Evolutionary conservation across 2,113 vertebrate genomes (phyloP), one percentile per base, ranked within the genome.

Genomic region (Osmerus eperlanus): DNA sequence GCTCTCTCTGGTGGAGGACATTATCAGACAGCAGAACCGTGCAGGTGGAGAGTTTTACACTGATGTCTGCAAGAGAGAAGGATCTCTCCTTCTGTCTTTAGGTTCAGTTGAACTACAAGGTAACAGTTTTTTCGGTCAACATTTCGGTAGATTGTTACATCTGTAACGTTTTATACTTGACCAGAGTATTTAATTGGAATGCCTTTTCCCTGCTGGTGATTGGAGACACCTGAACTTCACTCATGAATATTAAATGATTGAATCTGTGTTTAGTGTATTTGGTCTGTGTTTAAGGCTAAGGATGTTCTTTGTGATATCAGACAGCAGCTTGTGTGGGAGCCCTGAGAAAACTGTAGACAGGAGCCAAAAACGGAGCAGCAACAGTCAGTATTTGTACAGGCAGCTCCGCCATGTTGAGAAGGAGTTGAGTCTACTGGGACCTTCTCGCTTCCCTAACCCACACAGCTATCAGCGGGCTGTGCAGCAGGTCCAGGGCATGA

Each of bases 341-440:
- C 72, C 87, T 12, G 73, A 84, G 51, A 85, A 65, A 2, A 73
- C 53, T 28, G n/a, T 0, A 0, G 71, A 80, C 58, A 86, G 73
- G 3, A 78, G n/a, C 72, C 82, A 89, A 55, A 93, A 88, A 78
- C 75, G 85, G 61, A 88, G 65, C 0, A 79, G 84, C 73, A 93
- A 93, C 78, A 88, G 68, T 59, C 88, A 75, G 64, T 93, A 93
- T 85, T 88, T 98, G 68, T 91, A 93, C 81, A 23, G 73, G 51
- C 95, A 96, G 66, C 87, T 99, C 54, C 93, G 94, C 73, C 92
- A 83, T 0, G 61, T 97, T 47, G 91, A 97, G 73, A 85, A 81
- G 68, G 87, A 92, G 73, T 75, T 96, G 75, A 84, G 70, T 54
- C 82, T 93, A 67, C 78, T 95, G 74, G 94, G 89, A 6, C 79